Evolutionary conservation across 2,888 invertebrate genomes (phyloP), one percentile per base, ranked within the genome.

Genomic region (Dynastes tityus): DNA sequence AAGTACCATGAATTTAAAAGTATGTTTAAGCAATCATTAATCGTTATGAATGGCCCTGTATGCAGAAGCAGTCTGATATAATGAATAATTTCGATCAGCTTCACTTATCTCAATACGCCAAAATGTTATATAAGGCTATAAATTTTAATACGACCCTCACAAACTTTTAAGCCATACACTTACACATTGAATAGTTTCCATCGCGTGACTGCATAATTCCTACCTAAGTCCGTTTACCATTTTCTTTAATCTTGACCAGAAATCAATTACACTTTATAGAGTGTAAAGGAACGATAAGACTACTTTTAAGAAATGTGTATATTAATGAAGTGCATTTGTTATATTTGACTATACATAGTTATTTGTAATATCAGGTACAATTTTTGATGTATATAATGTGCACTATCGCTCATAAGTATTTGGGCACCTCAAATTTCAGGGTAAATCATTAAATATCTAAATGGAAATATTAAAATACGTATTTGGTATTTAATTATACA

Each of bases 251-350:
- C 70, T 70, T 45, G 29, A 53, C 6, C 45, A 51, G 53, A 32
- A 70, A 70, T 70, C 70, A 70, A 70, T 70, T 70, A 70, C 22
- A 53, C 11, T 70, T 53, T 32, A 32, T 70, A 70, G 32, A 53
- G 70, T 53, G 70, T 51, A 70, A 70, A 70, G 53, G 9, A 11
- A 53, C 53, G 70, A 70, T 70, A 70, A 70, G 37, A 53, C n/a
- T n/a, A n/a, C 11, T 63, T 63, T 61, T 9, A 3, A 63, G 27
- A 63, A 63, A 32, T 63, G 27, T 32, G 32, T 22, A 63, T 29
- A 22, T 58, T 58, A 58, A 58, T 22, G 16, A 22, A 58, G 8
- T 27, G 22, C 55, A 11, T 45, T 45, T 45, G 8, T 45, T 45
- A 45, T 11, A 45, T 45, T 45, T 45, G 45, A 45, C 45, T 11